These are phyloP conservation scores for Agelas oroides DNA, from an alignment of 37 sponge, comb jelly and placozoan genomes.

Conservation along the genomic window DNA sequence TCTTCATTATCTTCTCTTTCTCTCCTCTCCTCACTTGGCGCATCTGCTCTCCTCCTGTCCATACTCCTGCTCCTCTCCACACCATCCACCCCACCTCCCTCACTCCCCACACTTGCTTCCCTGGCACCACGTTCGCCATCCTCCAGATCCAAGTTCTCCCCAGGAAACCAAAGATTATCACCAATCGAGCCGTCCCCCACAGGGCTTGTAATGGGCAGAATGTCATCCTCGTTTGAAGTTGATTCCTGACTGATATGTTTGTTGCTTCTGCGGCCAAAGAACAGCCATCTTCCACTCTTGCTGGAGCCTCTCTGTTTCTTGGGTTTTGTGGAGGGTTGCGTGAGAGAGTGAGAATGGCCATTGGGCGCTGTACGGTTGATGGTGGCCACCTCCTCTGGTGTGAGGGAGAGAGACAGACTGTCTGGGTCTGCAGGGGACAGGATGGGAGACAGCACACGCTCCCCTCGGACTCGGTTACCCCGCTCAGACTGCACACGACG, in stretches of 20 bases:
- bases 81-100: neutral
- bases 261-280: slow-evolving; percentile 16
- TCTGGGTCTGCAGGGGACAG: neutral
- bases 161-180: neutral
- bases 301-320: neutral
- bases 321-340: neutral
- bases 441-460: slow-evolving; percentile 6
- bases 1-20: neutral
- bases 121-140: neutral
- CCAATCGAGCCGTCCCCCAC: slow-evolving; percentile 13
- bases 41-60: neutral
- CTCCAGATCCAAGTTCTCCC: neutral
- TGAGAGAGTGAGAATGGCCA: neutral
- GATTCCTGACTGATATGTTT: no score
- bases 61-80: neutral
- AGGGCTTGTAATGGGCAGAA: neutral
- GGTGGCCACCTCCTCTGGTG: slow-evolving; percentile 19
- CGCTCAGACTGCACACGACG: slow-evolving; percentile 2
- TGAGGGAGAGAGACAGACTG: slow-evolving; percentile 51
- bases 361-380: neutral
- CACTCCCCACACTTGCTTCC: neutral
- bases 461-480: neutral
- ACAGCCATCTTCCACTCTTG: slow-evolving; percentile 12
- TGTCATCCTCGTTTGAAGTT: slow-evolving; percentile 3
- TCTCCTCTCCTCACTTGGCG: neutral